Conservation (phyloP, 92 coral and sea anemone genomes). For the Phenganax stokvisi region DNA sequence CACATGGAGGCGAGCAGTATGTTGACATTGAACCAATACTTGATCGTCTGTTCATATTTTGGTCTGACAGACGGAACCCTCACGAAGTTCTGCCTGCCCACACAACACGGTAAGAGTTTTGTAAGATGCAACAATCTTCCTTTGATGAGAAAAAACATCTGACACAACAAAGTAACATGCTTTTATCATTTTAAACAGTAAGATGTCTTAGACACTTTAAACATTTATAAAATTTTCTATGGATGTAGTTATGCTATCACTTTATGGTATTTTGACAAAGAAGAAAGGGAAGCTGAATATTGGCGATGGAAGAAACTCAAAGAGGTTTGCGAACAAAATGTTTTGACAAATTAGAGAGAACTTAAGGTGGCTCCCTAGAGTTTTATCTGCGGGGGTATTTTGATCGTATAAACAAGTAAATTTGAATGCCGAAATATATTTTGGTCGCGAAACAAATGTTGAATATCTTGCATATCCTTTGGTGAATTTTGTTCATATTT, state of each 20-base stretch:
- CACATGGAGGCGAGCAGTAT: constrained; percentile 49
- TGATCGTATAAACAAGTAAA: no score
- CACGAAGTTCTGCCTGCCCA: constrained; percentile 88
- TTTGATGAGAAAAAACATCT: no score
- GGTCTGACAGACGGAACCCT: constrained; percentile 88
- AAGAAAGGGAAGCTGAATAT: constrained; percentile 54
- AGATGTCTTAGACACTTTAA: not conserved
- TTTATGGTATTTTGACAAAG: constrained; percentile 83
- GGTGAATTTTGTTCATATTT: no score
- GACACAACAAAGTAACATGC: no score
- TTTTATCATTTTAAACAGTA: no score
- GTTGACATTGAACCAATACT: constrained; percentile 77
- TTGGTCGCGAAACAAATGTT: no score
- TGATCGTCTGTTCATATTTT: constrained; percentile 78
- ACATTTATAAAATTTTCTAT: not conserved
- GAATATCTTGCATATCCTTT: no score
- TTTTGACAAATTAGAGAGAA: no score
- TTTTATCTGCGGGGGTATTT: no score
- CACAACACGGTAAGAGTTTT: constrained; percentile 40
- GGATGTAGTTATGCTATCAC: constrained; percentile 64
- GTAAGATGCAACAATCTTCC: no score
- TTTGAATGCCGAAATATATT: no score
- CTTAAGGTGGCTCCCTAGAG: no score
- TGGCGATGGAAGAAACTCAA: not conserved
- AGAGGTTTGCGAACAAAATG: not conserved